Evolutionary conservation across 2,113 vertebrate species (phyloP).

Genomic region (Rhombomys opimus): DNA sequence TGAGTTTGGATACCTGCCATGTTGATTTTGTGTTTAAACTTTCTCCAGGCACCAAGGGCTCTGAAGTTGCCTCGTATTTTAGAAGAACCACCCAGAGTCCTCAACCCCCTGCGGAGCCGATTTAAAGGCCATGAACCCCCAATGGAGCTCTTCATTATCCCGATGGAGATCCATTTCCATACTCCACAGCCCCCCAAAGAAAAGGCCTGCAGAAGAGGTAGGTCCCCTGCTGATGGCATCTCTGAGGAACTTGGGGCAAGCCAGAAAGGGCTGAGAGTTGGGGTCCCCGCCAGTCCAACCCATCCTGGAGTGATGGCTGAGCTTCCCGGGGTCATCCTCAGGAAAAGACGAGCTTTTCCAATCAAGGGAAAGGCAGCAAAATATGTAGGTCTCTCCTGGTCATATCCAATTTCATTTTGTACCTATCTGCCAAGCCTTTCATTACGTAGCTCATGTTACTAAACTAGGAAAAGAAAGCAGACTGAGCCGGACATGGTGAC

Average conservation of each 20-base stretch:
- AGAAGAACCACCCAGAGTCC: slow-evolving; percentile 58
- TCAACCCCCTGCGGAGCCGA: not conserved
- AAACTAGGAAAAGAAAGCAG: not conserved
- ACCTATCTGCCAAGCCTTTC: not conserved
- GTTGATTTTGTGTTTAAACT: slow-evolving; percentile 67
- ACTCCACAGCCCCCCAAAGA: slow-evolving; percentile 28
- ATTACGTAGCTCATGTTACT: not conserved
- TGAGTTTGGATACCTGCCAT: slow-evolving; percentile 16
- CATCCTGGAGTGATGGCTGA: not conserved
- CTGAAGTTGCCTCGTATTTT: slow-evolving; percentile 76
- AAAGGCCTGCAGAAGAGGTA: slow-evolving; percentile 58
- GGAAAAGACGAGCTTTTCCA: not conserved
- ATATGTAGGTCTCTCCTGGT: slow-evolving; percentile 6
- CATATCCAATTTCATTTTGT: slow-evolving; percentile 10
- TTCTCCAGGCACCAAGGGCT: slow-evolving; percentile 67
- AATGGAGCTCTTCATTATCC: slow-evolving; percentile 72
- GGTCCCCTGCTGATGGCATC: not conserved
- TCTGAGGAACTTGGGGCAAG: not conserved
- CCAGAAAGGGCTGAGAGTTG: not conserved
- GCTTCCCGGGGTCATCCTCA: not conserved
- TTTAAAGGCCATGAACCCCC: slow-evolving; percentile 65
- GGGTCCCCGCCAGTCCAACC: no score
- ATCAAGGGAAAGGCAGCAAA: not conserved
- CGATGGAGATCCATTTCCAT: slow-evolving; percentile 74
- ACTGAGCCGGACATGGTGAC: no score